Evolutionary conservation across 2,113 vertebrate genomes (phyloP).

Genomic region (Proterorhinus semilunaris): DNA sequence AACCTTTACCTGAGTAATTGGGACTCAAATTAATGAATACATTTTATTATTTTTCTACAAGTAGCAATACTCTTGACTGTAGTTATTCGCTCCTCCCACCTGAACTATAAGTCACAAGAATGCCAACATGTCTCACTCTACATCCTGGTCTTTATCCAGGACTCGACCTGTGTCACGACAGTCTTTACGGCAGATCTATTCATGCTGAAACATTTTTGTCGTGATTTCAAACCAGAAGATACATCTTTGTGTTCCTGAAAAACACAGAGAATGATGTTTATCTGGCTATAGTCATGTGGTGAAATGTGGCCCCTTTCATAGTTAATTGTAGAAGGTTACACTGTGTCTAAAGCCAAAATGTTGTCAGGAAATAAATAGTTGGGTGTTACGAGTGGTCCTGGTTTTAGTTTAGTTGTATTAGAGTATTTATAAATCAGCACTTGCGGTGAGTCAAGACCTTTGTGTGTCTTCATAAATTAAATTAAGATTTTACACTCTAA

Average conservation of each 20-base stretch:
- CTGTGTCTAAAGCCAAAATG: too few relatives aligned
- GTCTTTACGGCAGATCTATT: not conserved
- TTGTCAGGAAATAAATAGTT: too few relatives aligned
- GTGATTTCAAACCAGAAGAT: not conserved
- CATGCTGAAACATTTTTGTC: not conserved
- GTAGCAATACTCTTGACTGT: not conserved
- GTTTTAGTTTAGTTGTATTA: too few relatives aligned
- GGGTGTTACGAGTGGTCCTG: too few relatives aligned
- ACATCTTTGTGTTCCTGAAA: too few relatives aligned
- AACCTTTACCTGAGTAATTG: too few relatives aligned
- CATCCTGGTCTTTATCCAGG: slow-evolving; percentile 53
- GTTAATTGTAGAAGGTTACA: too few relatives aligned
- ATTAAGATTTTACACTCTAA: not conserved
- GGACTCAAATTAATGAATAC: too few relatives aligned
- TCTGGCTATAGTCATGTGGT: not conserved
- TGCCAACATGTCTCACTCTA: slow-evolving; percentile 48
- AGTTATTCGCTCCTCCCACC: not conserved
- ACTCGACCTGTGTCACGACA: slow-evolving; percentile 11
- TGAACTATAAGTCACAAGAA: slow-evolving; percentile 23
- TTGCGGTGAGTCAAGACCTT: not conserved
- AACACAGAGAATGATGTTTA: not conserved
- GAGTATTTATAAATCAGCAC: too few relatives aligned
- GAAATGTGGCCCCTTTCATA: not conserved
- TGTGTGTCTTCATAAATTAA: not conserved
- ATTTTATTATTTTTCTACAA: not conserved